Base-by-base conservation (phyloP, 2,797 vertebrate species). In the Aythya fuligula region DNA sequence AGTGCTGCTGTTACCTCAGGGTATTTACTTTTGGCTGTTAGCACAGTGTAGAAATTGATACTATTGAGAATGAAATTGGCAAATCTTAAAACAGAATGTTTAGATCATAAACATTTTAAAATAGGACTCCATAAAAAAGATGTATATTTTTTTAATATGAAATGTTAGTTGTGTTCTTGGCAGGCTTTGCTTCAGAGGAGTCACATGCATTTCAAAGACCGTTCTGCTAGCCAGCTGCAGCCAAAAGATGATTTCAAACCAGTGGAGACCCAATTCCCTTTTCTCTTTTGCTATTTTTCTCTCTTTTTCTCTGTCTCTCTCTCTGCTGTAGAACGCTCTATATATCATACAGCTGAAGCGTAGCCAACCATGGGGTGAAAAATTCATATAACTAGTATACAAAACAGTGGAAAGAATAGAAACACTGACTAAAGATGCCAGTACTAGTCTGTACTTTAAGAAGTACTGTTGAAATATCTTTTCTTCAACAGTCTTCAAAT, bases 81-180 rank as follows among this genome's bases (percentile, higher is more conserved):
- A 86, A 91, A 45, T 67, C 70, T 96, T 96, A 86, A 97, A 91
- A 66, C 73, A 75, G 62, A 89, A 66, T 96, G 93, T 97, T 96
- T 97, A 96, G 87, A 85, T 93, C 85, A 85, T 95, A 97, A 96
- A 95, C 93, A 94, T 95, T 86, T 88, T 73, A 81, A 94, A 95
- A 90, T 93, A 92, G 84, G 74, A 73, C 85, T 85, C 49, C 39
- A 93, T 94, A 89, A 92, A 92, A 87, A 91, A 86, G 34, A 71
- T 70, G 62, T 54, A 11, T 64, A 64, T 92, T 91, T 84, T 90
- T 94, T 88, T 87, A 92, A 93, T 90, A 67, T 88, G 91, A 94
- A 94, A 94, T 93, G 85, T 93, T 97, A 79, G 79, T 96, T 95
- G 90, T 88, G 67, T 87, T 89, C 85, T 94, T 97, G 95, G 94